Evolutionary conservation across 2,113 vertebrate species (phyloP).

Genomic region (Solea solea): DNA sequence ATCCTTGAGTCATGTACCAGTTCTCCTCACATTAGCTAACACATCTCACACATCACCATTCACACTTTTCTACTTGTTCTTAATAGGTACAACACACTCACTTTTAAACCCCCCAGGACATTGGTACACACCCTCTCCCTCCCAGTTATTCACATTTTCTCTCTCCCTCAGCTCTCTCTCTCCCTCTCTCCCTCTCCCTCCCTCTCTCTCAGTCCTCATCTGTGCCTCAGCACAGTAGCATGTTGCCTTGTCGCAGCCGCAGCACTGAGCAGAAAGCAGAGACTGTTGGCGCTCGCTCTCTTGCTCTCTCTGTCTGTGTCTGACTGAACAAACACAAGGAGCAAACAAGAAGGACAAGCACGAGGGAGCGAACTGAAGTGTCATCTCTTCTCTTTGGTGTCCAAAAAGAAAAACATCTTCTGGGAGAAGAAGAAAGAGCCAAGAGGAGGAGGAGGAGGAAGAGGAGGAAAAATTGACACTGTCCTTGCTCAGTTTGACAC

Average conservation of each 20-base stretch:
- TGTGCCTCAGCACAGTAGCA: conserved; percentile 66
- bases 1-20: conserved; percentile 35
- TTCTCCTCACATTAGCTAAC: conserved; percentile 41
- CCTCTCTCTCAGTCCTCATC: conserved; percentile 63
- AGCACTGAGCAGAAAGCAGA: conserved; percentile 34
- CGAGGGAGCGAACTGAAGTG: conserved; percentile 3
- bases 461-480: conserved; percentile 27
- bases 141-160: conserved; percentile 47
- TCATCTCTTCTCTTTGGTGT: conserved; percentile 9
- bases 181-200: conserved; percentile 27
- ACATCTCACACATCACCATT: conserved; percentile 51
- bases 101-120: conserved; percentile 51
- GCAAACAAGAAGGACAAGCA: conserved; percentile 21
- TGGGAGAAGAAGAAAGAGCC: not conserved
- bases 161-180: conserved; percentile 33
- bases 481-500: conserved; percentile 55
- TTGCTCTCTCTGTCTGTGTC: not conserved
- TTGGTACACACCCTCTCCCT: conserved; percentile 59
- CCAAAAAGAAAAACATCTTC: not conserved
- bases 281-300: conserved; percentile 22
- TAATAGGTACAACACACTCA: conserved; percentile 24
- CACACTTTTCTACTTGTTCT: conserved; percentile 42
- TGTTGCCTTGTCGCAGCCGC: conserved; percentile 53
- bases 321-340: conserved; percentile 32
- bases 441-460: conserved; percentile 22